phyloP scores from a whole-genome alignment of 1,140 invertebrate genomes.

The Drosophila micromelanica region DNA sequence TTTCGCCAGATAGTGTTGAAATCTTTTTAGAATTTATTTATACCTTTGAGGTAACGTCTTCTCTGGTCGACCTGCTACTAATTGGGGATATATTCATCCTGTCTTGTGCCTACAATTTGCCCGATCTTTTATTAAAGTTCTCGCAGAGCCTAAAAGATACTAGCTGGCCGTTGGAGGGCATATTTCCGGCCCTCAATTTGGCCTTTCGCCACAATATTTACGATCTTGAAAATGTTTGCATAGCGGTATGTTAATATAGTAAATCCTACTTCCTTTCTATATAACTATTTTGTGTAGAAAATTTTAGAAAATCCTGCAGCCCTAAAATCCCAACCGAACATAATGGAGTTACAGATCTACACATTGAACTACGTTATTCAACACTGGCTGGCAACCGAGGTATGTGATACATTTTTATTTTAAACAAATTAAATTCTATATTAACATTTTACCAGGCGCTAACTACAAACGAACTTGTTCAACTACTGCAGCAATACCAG shows the following conservation, averaged over 20 bases:
- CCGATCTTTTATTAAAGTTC: conserved; percentile 45
- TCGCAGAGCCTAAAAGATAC: conserved; percentile 13
- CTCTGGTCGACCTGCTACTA: conserved; percentile 2
- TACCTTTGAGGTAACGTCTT: conserved; percentile 45
- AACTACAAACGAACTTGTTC: conserved; percentile 17
- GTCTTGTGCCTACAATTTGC: conserved; percentile 52
- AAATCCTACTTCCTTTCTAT: not conserved
- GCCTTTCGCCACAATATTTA: conserved; percentile 54
- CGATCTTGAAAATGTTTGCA: conserved; percentile 42
- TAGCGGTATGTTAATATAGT: conserved; percentile 30
- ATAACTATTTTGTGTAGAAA: conserved; percentile 33
- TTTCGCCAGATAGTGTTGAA: conserved; percentile 59
- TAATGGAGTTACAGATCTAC: conserved; percentile 50
- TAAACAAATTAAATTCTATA: not conserved
- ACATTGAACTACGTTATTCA: conserved; percentile 56
- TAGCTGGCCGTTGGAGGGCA: conserved; percentile 39
- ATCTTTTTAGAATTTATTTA: conserved; percentile 62
- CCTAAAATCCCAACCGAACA: conserved; percentile 13
- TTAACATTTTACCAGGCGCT: conserved; percentile 8
- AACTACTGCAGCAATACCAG: conserved; percentile 49
- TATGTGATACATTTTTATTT: not conserved
- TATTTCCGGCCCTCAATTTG: conserved; percentile 56
- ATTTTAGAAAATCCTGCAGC: conserved; percentile 27
- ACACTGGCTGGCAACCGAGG: conserved; percentile 30
- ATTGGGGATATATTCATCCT: conserved; percentile 54